Conservation (phyloP, 1,140 invertebrate species). For the Drosophila tropicalis region DNA sequence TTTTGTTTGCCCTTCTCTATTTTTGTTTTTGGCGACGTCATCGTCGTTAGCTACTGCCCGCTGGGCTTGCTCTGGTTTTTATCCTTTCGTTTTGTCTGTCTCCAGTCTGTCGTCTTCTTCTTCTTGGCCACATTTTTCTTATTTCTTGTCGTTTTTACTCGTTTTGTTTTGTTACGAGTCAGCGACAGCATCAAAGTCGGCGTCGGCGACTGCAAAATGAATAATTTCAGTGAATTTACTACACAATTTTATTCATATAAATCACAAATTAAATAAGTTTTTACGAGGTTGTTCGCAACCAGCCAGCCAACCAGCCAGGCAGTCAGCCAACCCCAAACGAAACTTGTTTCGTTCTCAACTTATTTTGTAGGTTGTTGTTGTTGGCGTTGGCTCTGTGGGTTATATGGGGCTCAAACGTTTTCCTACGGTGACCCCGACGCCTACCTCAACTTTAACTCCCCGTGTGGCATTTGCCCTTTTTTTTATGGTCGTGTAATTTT, state of each 20-base stretch:
- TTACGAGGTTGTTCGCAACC: slow-evolving; percentile 72
- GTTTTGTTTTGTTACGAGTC: slow-evolving; percentile 16
- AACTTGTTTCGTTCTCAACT: slow-evolving; percentile 72
- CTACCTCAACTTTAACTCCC: too few relatives aligned
- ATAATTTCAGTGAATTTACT: slow-evolving; percentile 79
- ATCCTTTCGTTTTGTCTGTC: slow-evolving; percentile 18
- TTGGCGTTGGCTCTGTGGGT: slow-evolving; percentile 7
- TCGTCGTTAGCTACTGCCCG: slow-evolving; percentile 28
- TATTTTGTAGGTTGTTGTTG: slow-evolving; percentile 20
- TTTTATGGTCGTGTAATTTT: slow-evolving; percentile 77
- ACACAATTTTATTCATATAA: slow-evolving; percentile 81
- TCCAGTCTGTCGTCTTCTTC: not conserved
- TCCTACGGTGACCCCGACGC: slow-evolving; percentile 10
- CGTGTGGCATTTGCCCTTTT: slow-evolving; percentile 65
- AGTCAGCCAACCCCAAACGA: slow-evolving; percentile 70
- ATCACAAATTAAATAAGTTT: slow-evolving; percentile 82
- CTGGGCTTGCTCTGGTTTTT: slow-evolving; percentile 45
- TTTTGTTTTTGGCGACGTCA: slow-evolving; percentile 23
- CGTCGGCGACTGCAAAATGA: slow-evolving; percentile 62
- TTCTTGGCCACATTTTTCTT: slow-evolving; percentile 13
- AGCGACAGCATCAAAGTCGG: not conserved
- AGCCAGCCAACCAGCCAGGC: not conserved
- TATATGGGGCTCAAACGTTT: slow-evolving; percentile 11
- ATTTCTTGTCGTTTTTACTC: slow-evolving; percentile 8
- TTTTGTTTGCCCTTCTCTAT: not conserved